Evolutionary conservation across 2,797 vertebrate genomes (phyloP), one percentile per base, ranked within the genome.

Genomic region (Lagodon rhomboides): DNA sequence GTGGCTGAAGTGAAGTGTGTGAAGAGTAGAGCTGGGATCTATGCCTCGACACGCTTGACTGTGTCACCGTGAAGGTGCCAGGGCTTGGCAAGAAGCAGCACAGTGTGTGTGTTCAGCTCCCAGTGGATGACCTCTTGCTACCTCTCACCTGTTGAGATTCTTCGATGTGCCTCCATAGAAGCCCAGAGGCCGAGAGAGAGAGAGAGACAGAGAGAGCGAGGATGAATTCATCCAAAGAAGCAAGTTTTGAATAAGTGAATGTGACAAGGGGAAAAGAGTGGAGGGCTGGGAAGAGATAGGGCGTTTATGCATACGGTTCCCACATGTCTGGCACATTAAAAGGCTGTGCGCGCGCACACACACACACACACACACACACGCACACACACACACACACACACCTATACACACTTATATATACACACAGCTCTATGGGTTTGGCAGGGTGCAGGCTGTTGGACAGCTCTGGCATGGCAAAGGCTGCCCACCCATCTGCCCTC

Each of bases 401-500:
- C 75, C 46, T 70, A 73, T 77, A 74, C 68, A 83, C 77, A 81
- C 74, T 27, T 75, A 49, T 51, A 86, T 22, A 77, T 73, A 75
- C 77, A 85, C 87, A 88, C 82, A 74, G 82, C 80, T 83, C 83
- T 83, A 70, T 78, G 89, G 71, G 62, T 88, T 86, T 94, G 93
- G 93, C 91, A 93, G 84, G 75, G 74, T 77, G 73, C 34, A 65
- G 75, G 85, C 80, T 90, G 85, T 92, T 87, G 90, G 85, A 92
- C 86, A 90, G 91, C 86, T 89, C 87, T 91, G 84, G 87, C 86
- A 89, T 88, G 84, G 87, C 89, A 90, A 82, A 91, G 87, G 87
- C 92, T 92, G 82, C 85, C 85, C 86, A 87, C 85, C 93, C 93
- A 93, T 92, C 94, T 93, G 92, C 91, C 92, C 91, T 89, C 79